A percentile compares a stretch with the other conserved stretches of the same genome.
phyloP scores from a whole-genome alignment of 2,113 vertebrate genomes.

The Nothocercus nigrocapillus region DNA sequence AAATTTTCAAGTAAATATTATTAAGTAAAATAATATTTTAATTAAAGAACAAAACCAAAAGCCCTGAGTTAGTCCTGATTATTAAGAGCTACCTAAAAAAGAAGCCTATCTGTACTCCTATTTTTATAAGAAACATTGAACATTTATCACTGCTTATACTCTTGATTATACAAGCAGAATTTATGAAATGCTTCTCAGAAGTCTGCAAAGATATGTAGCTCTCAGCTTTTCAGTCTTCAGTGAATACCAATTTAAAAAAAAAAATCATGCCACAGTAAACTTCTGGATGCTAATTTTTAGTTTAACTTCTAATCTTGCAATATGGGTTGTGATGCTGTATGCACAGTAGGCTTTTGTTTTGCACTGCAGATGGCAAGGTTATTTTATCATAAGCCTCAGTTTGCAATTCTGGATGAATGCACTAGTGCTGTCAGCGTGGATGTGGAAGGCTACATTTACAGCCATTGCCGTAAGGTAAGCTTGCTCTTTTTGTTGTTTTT shows the following conservation, averaged over 20 bases:
- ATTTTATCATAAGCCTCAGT: conserved; percentile 98
- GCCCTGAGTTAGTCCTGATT: not conserved
- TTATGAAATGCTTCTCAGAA: not conserved
- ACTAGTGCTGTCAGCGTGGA: conserved; percentile 99
- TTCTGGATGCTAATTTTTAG: not conserved
- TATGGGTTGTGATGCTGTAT: not conserved
- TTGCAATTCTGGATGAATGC: conserved; percentile 98
- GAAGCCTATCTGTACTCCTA: not conserved
- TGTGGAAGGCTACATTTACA: conserved; percentile 96
- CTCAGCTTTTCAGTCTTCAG: not conserved
- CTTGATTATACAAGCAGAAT: not conserved
- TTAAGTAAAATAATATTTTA: not conserved
- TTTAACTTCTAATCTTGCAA: not conserved
- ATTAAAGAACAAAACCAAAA: not conserved
- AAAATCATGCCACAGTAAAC: not conserved
- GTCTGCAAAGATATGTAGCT: not conserved
- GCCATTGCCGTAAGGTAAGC: conserved; percentile 92
- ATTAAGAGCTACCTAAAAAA: not conserved
- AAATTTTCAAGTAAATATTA: no score
- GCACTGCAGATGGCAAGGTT: conserved; percentile 91
- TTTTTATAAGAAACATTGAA: not conserved
- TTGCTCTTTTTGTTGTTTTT: not conserved
- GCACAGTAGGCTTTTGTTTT: conserved; percentile 26
- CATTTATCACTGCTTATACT: not conserved
- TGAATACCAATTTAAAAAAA: not conserved